phyloP scores from a whole-genome alignment of 2,888 invertebrate genomes.

The Lepidocyrtinus sp. region DNA sequence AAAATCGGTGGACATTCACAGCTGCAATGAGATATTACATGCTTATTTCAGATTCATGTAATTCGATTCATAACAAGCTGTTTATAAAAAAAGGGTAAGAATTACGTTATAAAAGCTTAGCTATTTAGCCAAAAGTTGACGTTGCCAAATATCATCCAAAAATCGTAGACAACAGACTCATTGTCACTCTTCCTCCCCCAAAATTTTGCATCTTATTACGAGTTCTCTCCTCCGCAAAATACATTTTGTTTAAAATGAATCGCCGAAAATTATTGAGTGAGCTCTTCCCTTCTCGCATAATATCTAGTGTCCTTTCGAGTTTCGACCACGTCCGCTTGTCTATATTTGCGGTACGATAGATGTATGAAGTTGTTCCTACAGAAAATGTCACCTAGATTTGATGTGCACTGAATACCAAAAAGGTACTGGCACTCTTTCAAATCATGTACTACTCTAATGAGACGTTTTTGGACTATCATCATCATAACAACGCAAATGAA shows the following conservation, averaged over 20 bases:
- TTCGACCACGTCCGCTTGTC: too few relatives aligned
- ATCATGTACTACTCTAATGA: neutral
- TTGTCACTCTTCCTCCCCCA: slow-evolving; percentile 34
- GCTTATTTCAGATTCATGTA: too few relatives aligned
- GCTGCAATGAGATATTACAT: too few relatives aligned
- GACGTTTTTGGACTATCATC: slow-evolving; percentile 18
- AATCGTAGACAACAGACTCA: neutral
- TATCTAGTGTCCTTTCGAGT: too few relatives aligned
- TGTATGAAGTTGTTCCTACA: neutral
- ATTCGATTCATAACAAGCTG: too few relatives aligned
- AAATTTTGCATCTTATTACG: neutral
- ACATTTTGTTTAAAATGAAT: neutral
- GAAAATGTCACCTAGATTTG: slow-evolving; percentile 52
- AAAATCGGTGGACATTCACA: too few relatives aligned
- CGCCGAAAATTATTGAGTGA: neutral
- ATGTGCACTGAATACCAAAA: slow-evolving; percentile 50
- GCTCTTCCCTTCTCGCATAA: neutral
- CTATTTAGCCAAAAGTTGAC: too few relatives aligned
- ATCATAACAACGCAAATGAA: slow-evolving; percentile 31
- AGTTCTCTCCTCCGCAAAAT: neutral
- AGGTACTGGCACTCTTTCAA: slow-evolving; percentile 52
- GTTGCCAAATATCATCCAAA: neutral
- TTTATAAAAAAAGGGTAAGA: too few relatives aligned
- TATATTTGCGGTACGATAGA: neutral
- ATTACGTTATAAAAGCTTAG: too few relatives aligned